Evolutionary conservation across 2,888 invertebrate species (phyloP), one percentile per base, ranked within the genome.

Genomic region (Metopia argyrocephala): DNA sequence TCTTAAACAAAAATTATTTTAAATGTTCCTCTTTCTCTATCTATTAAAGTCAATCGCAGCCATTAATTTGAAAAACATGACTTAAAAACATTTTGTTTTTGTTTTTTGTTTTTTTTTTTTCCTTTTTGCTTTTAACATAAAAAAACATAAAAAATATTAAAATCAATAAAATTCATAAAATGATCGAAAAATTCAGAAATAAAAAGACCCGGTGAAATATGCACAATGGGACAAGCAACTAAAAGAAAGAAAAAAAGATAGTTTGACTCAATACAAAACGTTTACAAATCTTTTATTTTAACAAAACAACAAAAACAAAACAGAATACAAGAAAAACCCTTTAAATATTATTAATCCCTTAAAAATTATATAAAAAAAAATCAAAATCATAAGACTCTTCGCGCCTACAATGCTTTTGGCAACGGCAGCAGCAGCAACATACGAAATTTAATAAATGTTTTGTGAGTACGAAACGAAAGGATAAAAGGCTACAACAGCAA

Each of bases 271-370:
- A 73, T 61, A 81, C 81, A 81, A 81, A 81, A 81, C 78, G 74
- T 70, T 81, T 81, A 81, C 81, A 81, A 81, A 81, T 81, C 81
- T n/a, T n/a, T n/a, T n/a, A 79, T 74, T 52, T 59, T 31, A 74
- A 68, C 38, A 57, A 54, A 31, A 31, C 31, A 31, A 31, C 31
- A 31, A 31, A 7, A 31, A 31, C 31, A 38, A 38, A 25, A 54
- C 54, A 65, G 9, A 38, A 15, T 38, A 3, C 12, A 31, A 54
- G 73, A 65, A 66, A 68, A 62, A 46, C 50, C 9, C 38, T 38
- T 81, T 81, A 66, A 81, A 81, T 81, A 61, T 70, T 78, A 66
- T 70, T 78, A 78, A 78, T 74, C 50, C 78, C 66, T n/a, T n/a
- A 46, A 9, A 68, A 71, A 38, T 38, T 38, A 38, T 38, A 38